A percentile compares a stretch with the other conserved stretches of the same genome.
Conservation (phyloP, 2,797 vertebrate genomes). For the Mormyrus hasselquistii region DNA sequence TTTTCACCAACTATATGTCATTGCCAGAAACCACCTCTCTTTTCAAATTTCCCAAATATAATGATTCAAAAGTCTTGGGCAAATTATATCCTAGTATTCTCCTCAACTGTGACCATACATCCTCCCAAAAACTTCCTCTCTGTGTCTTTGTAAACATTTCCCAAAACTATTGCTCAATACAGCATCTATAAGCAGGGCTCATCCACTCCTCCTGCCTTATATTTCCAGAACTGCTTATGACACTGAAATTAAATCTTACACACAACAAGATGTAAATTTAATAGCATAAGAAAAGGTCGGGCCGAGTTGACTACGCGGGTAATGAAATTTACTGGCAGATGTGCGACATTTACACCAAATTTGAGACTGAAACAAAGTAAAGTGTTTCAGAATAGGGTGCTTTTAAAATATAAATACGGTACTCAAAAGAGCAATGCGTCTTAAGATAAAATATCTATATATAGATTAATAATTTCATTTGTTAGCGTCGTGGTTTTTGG, state of each 20-base stretch:
- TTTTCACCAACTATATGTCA: too few relatives aligned
- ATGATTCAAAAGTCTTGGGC: too few relatives aligned
- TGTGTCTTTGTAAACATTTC: not conserved
- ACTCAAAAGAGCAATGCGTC: not conserved
- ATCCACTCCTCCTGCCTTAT: not conserved
- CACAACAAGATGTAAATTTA: not conserved
- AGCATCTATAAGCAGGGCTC: not conserved
- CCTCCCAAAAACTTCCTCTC: not conserved
- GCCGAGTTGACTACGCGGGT: not conserved
- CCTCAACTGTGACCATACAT: too few relatives aligned
- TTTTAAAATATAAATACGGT: not conserved
- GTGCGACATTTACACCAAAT: not conserved
- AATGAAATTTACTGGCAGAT: not conserved
- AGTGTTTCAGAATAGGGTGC: not conserved
- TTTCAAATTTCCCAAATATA: too few relatives aligned
- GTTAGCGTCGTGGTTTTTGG: not conserved
- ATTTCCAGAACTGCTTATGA: not conserved
- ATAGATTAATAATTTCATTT: not conserved
- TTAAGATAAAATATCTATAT: not conserved
- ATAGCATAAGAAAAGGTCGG: slow-evolving; percentile 5
- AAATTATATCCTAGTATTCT: too few relatives aligned
- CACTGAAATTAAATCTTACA: not conserved
- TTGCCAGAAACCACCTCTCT: too few relatives aligned
- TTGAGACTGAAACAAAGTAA: not conserved
- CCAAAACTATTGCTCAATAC: not conserved